Percentiles rank a stretch among this genome's conserved stretches.
phyloP scores from a whole-genome alignment of 2,797 vertebrate species.

The Peromyscus aztecus region DNA sequence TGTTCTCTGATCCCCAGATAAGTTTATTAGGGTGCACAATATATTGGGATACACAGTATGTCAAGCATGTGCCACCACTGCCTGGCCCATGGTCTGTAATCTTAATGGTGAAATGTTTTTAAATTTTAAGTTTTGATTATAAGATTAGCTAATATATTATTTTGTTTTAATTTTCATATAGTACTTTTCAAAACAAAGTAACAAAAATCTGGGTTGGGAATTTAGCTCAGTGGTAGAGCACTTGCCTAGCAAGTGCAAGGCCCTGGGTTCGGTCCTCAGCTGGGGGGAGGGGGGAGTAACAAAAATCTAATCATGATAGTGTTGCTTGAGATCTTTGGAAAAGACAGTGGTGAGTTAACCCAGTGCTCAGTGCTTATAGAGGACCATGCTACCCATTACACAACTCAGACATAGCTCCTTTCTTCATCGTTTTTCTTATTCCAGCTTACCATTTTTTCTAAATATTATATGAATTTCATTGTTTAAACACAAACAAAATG shows the following conservation, averaged over 20 bases:
- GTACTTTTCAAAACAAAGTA: slow-evolving; percentile 15
- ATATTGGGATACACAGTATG: no score
- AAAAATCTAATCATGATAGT: background rate
- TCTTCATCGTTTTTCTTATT: background rate
- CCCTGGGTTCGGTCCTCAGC: no score
- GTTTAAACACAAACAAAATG: slow-evolving; percentile 15
- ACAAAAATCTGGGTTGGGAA: background rate
- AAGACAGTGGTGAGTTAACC: background rate
- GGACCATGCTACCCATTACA: no score
- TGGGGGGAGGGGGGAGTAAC: background rate
- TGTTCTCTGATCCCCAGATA: no score
- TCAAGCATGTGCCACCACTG: background rate
- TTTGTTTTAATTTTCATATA: slow-evolving; percentile 19
- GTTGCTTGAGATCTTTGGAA: background rate
- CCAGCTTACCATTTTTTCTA: background rate
- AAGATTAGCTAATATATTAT: slow-evolving; percentile 15
- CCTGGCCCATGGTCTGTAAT: background rate
- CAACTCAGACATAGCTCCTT: background rate
- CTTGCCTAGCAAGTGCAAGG: no score
- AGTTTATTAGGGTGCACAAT: no score
- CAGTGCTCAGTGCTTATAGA: background rate
- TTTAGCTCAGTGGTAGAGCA: no score
- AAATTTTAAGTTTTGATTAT: slow-evolving; percentile 30
- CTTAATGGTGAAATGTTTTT: background rate
- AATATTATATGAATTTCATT: background rate